These are phyloP conservation scores for Campoplex capitator DNA, from an alignment of 2,888 invertebrate genomes.

Conservation along the genomic window DNA sequence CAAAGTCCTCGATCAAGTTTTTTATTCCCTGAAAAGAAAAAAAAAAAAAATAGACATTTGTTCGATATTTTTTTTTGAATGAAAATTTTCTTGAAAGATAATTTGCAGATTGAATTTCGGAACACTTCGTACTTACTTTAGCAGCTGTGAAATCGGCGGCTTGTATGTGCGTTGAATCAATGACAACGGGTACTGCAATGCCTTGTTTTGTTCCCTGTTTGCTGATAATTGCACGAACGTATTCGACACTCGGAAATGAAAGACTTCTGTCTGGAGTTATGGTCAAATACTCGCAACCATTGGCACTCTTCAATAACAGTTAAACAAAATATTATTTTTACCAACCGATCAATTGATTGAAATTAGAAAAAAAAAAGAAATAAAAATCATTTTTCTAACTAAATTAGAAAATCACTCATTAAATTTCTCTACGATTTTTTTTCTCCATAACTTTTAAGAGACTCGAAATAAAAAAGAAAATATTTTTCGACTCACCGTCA, in stretches of 20 bases:
- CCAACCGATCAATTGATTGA: neutral
- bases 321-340: neutral
- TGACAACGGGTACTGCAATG: constrained; percentile 87
- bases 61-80: neutral
- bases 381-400: neutral
- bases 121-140: constrained; percentile 83
- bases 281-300: constrained; percentile 86
- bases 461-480: neutral
- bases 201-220: constrained; percentile 89
- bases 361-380: neutral
- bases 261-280: constrained; percentile 88
- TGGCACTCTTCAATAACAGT: constrained; percentile 83
- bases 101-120: neutral
- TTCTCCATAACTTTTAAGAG: neutral
- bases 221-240: constrained; percentile 89
- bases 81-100: neutral
- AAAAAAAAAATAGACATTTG: constrained; percentile 46
- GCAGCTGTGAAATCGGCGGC: constrained; percentile 89
- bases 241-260: constrained; percentile 88
- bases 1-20: constrained; percentile 87
- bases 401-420: neutral
- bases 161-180: constrained; percentile 88
- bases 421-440: neutral
- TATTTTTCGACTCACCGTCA: constrained; percentile 84
- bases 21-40: constrained; percentile 87